Percentiles rank a stretch among this genome's conserved stretches.
Conservation (phyloP, 23 tunicate genomes). For the Phallusia fumigata region DNA sequence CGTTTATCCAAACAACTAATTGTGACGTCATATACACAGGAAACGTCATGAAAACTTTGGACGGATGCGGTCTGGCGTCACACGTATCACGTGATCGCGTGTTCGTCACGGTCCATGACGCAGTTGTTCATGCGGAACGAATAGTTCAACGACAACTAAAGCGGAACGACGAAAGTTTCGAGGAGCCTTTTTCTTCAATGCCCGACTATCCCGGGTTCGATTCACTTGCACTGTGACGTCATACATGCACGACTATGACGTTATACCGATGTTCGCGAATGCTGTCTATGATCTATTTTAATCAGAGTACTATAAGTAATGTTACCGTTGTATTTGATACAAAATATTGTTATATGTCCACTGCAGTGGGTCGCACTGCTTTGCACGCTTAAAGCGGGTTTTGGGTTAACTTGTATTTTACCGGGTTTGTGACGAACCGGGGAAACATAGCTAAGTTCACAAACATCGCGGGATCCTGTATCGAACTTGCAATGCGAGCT, state of each 20-base stretch:
- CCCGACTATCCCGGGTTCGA: constrained; percentile 97
- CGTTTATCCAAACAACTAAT: not conserved
- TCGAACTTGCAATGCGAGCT: no score
- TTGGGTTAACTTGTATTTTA: no score
- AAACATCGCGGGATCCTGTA: no score
- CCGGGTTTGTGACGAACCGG: no score
- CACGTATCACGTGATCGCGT: constrained; percentile 58
- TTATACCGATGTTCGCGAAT: not conserved
- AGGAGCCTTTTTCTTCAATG: constrained; percentile 35
- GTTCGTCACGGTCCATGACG: constrained; percentile 83
- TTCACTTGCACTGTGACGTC: constrained; percentile 51
- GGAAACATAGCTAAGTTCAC: no score
- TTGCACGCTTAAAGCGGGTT: no score
- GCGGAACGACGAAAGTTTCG: constrained; percentile 3
- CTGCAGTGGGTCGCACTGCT: no score
- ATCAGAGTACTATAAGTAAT: no score
- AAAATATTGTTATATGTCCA: no score
- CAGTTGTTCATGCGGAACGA: constrained; percentile 68
- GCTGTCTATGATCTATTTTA: not conserved
- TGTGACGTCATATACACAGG: constrained; percentile 13
- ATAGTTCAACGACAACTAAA: constrained; percentile 15
- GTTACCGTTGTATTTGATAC: no score
- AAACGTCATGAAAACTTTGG: constrained; percentile 60
- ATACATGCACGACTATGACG: no score
- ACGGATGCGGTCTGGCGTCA: constrained; percentile 61